Evolutionary conservation across 1,140 invertebrate genomes (phyloP).

Genomic region (Holcopasites calliopsidis): DNA sequence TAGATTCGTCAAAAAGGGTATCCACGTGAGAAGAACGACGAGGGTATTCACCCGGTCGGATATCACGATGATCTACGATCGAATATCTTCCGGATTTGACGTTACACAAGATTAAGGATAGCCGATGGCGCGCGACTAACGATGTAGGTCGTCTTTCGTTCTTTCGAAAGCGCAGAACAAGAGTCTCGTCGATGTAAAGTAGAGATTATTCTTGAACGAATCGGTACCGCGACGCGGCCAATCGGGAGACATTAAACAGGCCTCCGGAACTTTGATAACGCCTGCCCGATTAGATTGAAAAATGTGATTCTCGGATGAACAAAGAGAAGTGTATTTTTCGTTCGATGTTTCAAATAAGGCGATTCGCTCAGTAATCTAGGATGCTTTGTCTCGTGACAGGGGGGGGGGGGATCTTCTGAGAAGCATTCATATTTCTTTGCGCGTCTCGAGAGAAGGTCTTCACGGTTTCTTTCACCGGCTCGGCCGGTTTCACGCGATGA

Average conservation of each 20-base stretch:
- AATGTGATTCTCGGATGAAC: too few relatives aligned
- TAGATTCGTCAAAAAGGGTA: too few relatives aligned
- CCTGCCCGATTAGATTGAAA: too few relatives aligned
- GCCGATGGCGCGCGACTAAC: neutral
- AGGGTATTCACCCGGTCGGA: neutral
- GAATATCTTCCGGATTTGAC: conserved; percentile 19
- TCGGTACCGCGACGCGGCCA: too few relatives aligned
- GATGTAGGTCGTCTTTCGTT: conserved; percentile 7
- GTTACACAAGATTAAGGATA: conserved; percentile 6
- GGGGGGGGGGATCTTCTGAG: too few relatives aligned
- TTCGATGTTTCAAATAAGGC: neutral
- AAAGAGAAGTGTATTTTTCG: neutral
- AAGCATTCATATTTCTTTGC: neutral
- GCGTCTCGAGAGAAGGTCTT: conserved; percentile 50
- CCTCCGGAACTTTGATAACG: too few relatives aligned
- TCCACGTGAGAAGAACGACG: neutral
- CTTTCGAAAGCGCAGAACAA: conserved; percentile 17
- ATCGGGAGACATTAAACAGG: too few relatives aligned
- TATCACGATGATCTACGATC: conserved; percentile 19
- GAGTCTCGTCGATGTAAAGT: too few relatives aligned
- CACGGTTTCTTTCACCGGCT: conserved; percentile 54
- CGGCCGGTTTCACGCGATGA: conserved; percentile 59
- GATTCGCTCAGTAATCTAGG: neutral
- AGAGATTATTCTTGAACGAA: too few relatives aligned
- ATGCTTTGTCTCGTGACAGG: neutral